Evolutionary conservation across 30 jellyfish, hydroid and myxozoan species (phyloP).

Genomic region (Chironex yamaguchii): DNA sequence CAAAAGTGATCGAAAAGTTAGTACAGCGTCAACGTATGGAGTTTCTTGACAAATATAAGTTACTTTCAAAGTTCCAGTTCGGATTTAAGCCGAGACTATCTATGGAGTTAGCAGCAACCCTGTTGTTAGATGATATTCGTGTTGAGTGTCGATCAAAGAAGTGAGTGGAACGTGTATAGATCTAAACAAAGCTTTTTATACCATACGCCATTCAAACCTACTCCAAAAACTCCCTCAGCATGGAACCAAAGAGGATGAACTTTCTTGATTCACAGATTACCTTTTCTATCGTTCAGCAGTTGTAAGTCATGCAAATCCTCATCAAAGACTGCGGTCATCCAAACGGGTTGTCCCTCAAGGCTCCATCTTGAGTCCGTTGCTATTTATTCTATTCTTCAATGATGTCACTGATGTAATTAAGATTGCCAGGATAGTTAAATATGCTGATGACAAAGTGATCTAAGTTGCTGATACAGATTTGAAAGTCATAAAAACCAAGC

Average conservation of each 20-base stretch:
- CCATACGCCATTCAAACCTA: conserved; percentile 28
- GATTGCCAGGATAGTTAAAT: conserved; percentile 39
- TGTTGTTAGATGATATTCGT: too few relatives aligned
- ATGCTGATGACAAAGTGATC: conserved; percentile 73
- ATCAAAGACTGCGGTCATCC: conserved; percentile 53
- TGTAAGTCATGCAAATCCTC: conserved; percentile 34
- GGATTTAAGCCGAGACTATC: too few relatives aligned
- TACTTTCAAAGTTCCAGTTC: background rate
- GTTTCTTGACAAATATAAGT: background rate
- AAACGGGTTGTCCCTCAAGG: conserved; percentile 52
- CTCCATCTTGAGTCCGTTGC: conserved; percentile 58
- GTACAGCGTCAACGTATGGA: background rate
- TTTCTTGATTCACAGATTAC: conserved; percentile 52
- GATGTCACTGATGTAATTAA: conserved; percentile 40
- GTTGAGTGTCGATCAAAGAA: too few relatives aligned
- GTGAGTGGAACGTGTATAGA: conserved; percentile 10
- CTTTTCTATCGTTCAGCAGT: conserved; percentile 48
- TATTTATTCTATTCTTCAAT: conserved; percentile 25
- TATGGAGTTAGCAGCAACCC: too few relatives aligned
- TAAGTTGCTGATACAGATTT: conserved; percentile 63
- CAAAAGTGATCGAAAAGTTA: background rate
- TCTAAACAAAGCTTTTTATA: background rate
- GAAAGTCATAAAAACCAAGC: conserved; percentile 52
- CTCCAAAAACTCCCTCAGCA: conserved; percentile 51
- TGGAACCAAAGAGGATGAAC: conserved; percentile 39